phyloP scores from a whole-genome alignment of 2,797 vertebrate species.

The Anas acuta region DNA sequence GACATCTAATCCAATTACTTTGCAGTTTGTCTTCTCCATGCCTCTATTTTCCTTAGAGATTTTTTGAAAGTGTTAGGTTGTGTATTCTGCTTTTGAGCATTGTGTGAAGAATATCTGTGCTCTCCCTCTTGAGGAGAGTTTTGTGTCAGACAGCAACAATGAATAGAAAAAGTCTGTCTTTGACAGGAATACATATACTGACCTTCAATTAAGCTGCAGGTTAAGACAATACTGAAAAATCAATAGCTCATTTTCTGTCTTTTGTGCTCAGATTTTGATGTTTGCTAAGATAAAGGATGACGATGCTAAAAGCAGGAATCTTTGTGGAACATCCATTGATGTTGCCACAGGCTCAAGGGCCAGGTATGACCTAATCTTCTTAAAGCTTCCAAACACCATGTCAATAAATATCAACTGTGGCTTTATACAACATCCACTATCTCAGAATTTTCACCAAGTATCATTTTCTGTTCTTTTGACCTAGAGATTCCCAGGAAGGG shows the following conservation, averaged over 20 bases:
- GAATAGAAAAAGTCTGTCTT: slow-evolving; percentile 72
- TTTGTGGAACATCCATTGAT: slow-evolving; percentile 78
- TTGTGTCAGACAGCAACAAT: slow-evolving; percentile 60
- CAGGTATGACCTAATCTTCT: slow-evolving; percentile 54
- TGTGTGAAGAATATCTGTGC: slow-evolving; percentile 53
- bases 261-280: slow-evolving; percentile 92
- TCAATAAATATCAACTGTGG: slow-evolving; percentile 53
- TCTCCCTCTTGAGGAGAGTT: slow-evolving; percentile 63
- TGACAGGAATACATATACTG: slow-evolving; percentile 86
- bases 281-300: slow-evolving; percentile 91
- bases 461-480: background rate
- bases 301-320: slow-evolving; percentile 79
- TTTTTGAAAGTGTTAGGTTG: background rate
- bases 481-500: background rate
- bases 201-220: slow-evolving; percentile 93
- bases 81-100: slow-evolving; percentile 32
- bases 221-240: slow-evolving; percentile 93
- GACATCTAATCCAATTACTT: slow-evolving; percentile 11
- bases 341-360: slow-evolving; percentile 78
- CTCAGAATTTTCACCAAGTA: background rate
- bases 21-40: background rate
- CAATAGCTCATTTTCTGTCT: slow-evolving; percentile 94
- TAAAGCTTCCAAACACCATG: slow-evolving; percentile 56
- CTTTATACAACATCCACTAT: background rate
- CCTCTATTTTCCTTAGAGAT: slow-evolving; percentile 22